phyloP scores from a whole-genome alignment of 2,797 vertebrate genomes.

The Sciurus carolinensis region DNA sequence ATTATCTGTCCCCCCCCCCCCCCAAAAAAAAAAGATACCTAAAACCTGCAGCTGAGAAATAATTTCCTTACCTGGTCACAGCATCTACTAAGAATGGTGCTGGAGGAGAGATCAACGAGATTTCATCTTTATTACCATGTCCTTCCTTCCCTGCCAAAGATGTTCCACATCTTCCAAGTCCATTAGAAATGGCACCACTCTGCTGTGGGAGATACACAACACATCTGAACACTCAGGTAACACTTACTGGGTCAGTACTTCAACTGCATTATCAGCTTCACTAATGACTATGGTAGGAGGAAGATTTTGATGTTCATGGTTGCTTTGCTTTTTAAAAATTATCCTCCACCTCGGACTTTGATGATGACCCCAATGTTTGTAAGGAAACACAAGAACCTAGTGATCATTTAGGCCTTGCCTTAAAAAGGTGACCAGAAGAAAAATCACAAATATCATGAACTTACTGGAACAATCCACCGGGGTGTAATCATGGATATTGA shows the following conservation, averaged over 20 bases:
- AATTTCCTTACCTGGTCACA: slow-evolving; percentile 90
- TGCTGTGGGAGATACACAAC: slow-evolving; percentile 87
- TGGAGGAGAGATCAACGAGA: slow-evolving; percentile 86
- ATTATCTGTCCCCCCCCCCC: not conserved
- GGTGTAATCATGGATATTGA: slow-evolving; percentile 92
- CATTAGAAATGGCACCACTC: slow-evolving; percentile 92
- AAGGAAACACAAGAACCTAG: slow-evolving; percentile 39
- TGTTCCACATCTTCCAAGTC: slow-evolving; percentile 90
- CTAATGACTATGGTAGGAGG: not conserved
- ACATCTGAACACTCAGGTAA: not conserved
- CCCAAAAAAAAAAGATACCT: not conserved
- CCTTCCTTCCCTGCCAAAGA: slow-evolving; percentile 87
- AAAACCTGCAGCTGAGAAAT: slow-evolving; percentile 3
- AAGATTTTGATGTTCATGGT: not conserved
- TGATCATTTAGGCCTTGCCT: slow-evolving; percentile 18
- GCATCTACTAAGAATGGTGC: slow-evolving; percentile 88
- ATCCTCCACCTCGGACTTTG: slow-evolving; percentile 49
- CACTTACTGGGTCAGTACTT: not conserved
- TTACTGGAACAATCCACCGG: slow-evolving; percentile 95
- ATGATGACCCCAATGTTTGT: not conserved
- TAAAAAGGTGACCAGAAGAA: slow-evolving; percentile 1
- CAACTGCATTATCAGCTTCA: not conserved
- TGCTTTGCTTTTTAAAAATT: slow-evolving; percentile 1
- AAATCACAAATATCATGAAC: slow-evolving; percentile 74
- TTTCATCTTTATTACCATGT: slow-evolving; percentile 87